Evolutionary conservation across 2,797 vertebrate genomes (phyloP), one percentile per base, ranked within the genome.

Genomic region (Eremophila alpestris): DNA sequence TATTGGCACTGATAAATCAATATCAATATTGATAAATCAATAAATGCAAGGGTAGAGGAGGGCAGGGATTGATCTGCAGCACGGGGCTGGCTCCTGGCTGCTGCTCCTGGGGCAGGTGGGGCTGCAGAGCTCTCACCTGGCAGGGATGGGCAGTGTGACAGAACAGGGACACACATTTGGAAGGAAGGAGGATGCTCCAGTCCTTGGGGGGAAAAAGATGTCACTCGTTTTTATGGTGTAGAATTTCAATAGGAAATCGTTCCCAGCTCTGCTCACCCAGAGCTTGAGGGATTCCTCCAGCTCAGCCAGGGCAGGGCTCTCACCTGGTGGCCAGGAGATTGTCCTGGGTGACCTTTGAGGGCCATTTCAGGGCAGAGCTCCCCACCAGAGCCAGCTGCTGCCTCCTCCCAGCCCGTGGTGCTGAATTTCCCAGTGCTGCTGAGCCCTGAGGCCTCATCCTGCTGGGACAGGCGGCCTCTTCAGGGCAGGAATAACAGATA

Each of bases 401-500:
- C 20, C 73, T 32, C 49, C 9, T 40, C 30, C 59, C 59, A 6
- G 32, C 27, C 40, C 2, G 11, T 20, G 40, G 15, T 13, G 34
- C 81, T 54, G 59, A 10, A 56, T 46, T 76, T 69, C 55, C 90
- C 78, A 41, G 58, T 52, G 26, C 51, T 46, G 76, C 51, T 38
- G 51, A 67, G 45, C 20, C 2, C 78, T 13, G 9, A 16, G 77
- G 43, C 76, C 23, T 70, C 94, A 24, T 51, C 73, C 93, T 41
- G 56, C 94, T 62, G 93, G 79, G 90, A 36, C 91, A 88, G 51
- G 90, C 71, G 48, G 76, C 76, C 77, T 87, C 79, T 71, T 32
- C 49, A 24, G 93, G 87, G 69, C 83, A 70, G 64, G 64, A 88
- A 54, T 67, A 32, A 60, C 65, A 62, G 86, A 80, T 30, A 63